Evolutionary conservation across 2,797 vertebrate species (phyloP).

Genomic region (Anomalospiza imberbis): DNA sequence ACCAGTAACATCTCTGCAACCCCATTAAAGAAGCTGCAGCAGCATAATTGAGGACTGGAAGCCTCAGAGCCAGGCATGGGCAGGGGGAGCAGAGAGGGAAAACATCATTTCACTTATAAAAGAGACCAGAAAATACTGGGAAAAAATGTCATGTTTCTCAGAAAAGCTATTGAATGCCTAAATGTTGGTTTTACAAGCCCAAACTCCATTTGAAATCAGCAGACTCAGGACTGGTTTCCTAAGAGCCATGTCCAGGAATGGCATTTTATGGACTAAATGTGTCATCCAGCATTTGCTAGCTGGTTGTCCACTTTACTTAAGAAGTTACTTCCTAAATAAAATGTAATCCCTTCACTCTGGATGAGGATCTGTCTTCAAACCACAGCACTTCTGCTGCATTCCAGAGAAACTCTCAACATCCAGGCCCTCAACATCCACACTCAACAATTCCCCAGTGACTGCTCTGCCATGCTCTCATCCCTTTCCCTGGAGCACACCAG

Average conservation of each 20-base stretch:
- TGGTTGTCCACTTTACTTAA: neutral
- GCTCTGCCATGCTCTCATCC: neutral
- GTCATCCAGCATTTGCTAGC: neutral
- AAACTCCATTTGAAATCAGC: neutral
- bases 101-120: neutral
- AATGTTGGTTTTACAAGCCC: neutral
- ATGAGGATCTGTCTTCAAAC: neutral
- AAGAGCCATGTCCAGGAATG: neutral
- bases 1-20: rapidly evolving
- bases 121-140: neutral
- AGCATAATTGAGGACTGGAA: neutral
- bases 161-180: neutral
- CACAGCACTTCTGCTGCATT: neutral
- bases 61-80: neutral
- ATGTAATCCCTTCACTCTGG: neutral
- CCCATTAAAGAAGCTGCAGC: neutral
- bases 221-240: neutral
- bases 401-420: neutral
- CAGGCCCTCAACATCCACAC: no score
- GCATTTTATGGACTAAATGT: neutral
- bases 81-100: neutral
- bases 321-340: neutral
- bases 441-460: neutral
- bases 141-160: neutral
- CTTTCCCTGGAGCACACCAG: neutral